A percentile compares a stretch with the other conserved stretches of the same genome.
Conservation (phyloP, 2,888 invertebrate species). For the Lepidochrysops patricia region DNA sequence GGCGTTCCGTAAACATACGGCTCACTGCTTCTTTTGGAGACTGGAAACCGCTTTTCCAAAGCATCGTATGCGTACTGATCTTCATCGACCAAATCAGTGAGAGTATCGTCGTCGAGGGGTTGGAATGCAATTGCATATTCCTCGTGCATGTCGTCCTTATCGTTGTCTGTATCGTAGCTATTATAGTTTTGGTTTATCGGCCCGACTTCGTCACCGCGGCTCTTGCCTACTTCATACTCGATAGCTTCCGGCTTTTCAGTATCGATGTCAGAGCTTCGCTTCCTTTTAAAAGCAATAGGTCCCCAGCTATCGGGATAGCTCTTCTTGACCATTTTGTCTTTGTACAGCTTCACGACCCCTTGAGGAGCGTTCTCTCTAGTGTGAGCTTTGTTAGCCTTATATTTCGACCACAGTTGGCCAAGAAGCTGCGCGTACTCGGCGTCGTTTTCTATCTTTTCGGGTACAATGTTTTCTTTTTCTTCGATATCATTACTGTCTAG, state of each 20-base stretch:
- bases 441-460: constrained; percentile 52
- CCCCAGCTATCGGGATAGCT: constrained; percentile 65
- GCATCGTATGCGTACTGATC: constrained; percentile 56
- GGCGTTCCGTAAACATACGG: constrained; percentile 40
- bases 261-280: constrained; percentile 57
- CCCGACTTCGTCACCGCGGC: constrained; percentile 31
- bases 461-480: constrained; percentile 38
- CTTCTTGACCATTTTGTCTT: constrained; percentile 63
- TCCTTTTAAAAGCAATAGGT: constrained; percentile 66
- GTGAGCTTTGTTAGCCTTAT: constrained; percentile 60
- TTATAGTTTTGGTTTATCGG: constrained; percentile 46
- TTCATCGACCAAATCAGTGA: constrained; percentile 53
- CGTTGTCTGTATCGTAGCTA: constrained; percentile 50
- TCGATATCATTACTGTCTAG: constrained; percentile 48
- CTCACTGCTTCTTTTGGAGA: constrained; percentile 78
- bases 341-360: constrained; percentile 62
- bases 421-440: constrained; percentile 71
- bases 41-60: constrained; percentile 77
- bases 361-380: constrained; percentile 48
- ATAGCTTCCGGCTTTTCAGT: constrained; percentile 33
- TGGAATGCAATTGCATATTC: constrained; percentile 67
- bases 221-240: constrained; percentile 45
- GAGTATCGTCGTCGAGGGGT: constrained; percentile 58
- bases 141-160: constrained; percentile 59
- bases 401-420: constrained; percentile 74